These are phyloP conservation scores for Beris chalybata DNA, from an alignment of 2,888 invertebrate genomes.

Conservation along the genomic window DNA sequence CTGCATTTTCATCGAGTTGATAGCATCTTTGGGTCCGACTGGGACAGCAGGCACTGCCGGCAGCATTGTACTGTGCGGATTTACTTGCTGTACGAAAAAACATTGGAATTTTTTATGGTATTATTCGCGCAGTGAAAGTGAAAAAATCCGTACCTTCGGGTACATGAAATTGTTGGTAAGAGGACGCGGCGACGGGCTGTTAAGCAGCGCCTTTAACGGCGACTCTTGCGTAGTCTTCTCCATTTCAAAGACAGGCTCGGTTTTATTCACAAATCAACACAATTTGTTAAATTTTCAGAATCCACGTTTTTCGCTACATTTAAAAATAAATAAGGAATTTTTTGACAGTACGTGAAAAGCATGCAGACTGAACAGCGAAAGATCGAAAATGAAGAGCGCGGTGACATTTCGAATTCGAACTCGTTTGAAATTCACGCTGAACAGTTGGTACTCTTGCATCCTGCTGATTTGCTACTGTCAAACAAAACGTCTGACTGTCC, in stretches of 20 bases:
- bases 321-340: too few species aligned
- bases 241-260: background rate
- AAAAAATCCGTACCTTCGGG: slow-evolving; percentile 31
- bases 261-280: too few species aligned
- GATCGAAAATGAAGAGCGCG: too few species aligned
- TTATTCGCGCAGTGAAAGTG: background rate
- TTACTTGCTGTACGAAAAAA: slow-evolving; percentile 17
- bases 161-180: slow-evolving; percentile 47
- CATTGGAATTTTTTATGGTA: slow-evolving; percentile 8
- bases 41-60: slow-evolving; percentile 59
- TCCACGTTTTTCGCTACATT: too few species aligned
- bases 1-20: slow-evolving; percentile 65
- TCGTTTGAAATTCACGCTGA: too few species aligned
- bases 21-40: slow-evolving; percentile 62
- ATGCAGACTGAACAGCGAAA: too few species aligned
- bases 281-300: too few species aligned
- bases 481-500: too few species aligned
- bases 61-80: slow-evolving; percentile 60
- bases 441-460: too few species aligned
- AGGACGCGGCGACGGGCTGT: slow-evolving; percentile 50
- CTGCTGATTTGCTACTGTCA: too few species aligned
- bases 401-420: too few species aligned
- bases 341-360: too few species aligned
- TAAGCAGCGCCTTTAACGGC: slow-evolving; percentile 53
- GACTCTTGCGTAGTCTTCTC: slow-evolving; percentile 40